Evolutionary conservation across 2,888 invertebrate genomes (phyloP), one percentile per base, ranked within the genome.

Genomic region (Thymelicus lineola): DNA sequence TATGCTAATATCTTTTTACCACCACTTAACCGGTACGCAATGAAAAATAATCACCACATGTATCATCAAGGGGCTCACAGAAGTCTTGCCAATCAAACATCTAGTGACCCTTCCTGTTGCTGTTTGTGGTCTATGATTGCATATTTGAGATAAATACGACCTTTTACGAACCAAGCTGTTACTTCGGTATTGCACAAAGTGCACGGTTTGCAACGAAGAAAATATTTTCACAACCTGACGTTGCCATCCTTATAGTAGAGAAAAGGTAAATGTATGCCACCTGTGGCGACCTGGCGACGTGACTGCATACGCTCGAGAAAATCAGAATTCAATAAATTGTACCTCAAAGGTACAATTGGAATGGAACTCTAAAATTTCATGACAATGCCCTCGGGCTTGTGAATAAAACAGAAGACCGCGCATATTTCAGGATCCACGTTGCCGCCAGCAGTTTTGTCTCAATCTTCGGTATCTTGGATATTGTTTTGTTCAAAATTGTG

Each of bases 321-420:
- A 66, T 66, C 58, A 17, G 59, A 66, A 66, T 60, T 50, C 45
- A 60, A 50, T 66, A 58, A 59, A 66, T 66, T 66, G 58, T 46
- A 58, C 20, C 7, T 28, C 38, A 20, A 38, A 36, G 59, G 20
- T 63, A 63, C 12, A 36, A 59, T 17, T 28, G 59, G 48, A 35
- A 60, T 45, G 20, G 17, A 60, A 59, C 36, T 66, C 59, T 60
- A 59, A 20, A 42, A 60, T 60, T 66, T 60, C 59, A 36, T 48
- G 38, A 50, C 46, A 60, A 60, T 35, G 50, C 36, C 42, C 60
- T 50, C 17, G 50, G 50, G 48, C 36, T 46, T 38, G 35, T 59
- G 48, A 60, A 59, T 66, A 59, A 48, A 50, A 14, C n/a, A 20
- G 35, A 60, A 66, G 59, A 66, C 50, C 50, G 45, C 36, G 14